Evolutionary conservation across 1,140 invertebrate species (phyloP).

Genomic region (Drosophila kurseongensis): DNA sequence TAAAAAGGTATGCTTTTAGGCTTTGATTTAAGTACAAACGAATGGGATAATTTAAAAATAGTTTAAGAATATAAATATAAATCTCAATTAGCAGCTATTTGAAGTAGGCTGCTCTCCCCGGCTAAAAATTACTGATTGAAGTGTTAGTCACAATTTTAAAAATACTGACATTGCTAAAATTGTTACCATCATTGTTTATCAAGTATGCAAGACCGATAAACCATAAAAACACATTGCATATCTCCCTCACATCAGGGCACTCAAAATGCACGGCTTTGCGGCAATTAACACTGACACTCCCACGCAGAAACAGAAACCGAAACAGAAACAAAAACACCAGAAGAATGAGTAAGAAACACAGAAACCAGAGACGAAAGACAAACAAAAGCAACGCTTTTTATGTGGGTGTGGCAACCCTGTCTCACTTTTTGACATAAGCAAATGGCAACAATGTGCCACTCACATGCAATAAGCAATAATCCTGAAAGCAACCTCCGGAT

Average conservation of each 20-base stretch:
- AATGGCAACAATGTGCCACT: constrained; percentile 42
- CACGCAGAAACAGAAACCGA: constrained; percentile 48
- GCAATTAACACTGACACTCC: constrained; percentile 80
- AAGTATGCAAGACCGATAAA: constrained; percentile 48
- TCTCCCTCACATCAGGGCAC: constrained; percentile 29
- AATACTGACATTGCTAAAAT: neutral
- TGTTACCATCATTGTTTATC: constrained; percentile 21
- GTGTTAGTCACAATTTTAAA: neutral
- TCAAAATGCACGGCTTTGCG: constrained; percentile 69
- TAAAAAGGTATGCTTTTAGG: too few species aligned
- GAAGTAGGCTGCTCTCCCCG: too few species aligned
- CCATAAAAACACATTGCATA: constrained; percentile 51
- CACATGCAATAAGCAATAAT: constrained; percentile 38
- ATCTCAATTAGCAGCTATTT: too few species aligned
- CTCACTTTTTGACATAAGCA: constrained; percentile 52
- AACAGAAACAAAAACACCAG: constrained; percentile 19
- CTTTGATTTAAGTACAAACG: too few species aligned
- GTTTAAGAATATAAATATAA: too few species aligned
- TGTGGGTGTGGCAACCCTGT: constrained; percentile 62
- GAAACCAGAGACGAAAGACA: constrained; percentile 35
- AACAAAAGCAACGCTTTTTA: constrained; percentile 62
- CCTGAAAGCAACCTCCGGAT: neutral
- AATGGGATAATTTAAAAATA: too few species aligned
- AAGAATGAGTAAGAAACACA: constrained; percentile 39
- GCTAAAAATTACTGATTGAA: neutral